Conservation (phyloP, 2,888 invertebrate genomes). For the Chalcosyrphus nemorum region DNA sequence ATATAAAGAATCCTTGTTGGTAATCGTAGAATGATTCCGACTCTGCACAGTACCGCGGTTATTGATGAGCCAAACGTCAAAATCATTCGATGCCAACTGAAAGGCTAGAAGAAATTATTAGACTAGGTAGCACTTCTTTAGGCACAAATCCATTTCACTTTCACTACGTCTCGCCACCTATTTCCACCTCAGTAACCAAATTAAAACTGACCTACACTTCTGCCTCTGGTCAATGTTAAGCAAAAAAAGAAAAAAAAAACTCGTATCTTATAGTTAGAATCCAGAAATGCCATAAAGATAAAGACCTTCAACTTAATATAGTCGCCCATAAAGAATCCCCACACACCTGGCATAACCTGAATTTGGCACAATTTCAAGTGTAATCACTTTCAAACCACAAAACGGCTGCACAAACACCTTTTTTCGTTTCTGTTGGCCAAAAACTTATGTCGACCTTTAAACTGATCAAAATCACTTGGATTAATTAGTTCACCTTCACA, state of each 20-base stretch:
- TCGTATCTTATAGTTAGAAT: background rate
- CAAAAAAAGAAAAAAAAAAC: too few relatives aligned
- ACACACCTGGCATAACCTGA: background rate
- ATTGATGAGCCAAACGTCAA: conserved; percentile 86
- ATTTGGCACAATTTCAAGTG: background rate
- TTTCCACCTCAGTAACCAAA: background rate
- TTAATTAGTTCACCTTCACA: conserved; percentile 5
- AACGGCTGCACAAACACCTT: background rate
- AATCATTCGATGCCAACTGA: conserved; percentile 78
- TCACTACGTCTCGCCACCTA: background rate
- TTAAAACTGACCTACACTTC: background rate
- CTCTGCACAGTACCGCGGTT: conserved; percentile 85
- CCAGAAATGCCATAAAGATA: background rate
- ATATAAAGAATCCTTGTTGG: conserved; percentile 83
- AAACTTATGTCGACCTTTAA: conserved; percentile 15
- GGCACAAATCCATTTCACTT: background rate
- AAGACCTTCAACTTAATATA: background rate
- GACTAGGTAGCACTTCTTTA: too few relatives aligned
- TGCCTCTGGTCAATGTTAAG: too few relatives aligned
- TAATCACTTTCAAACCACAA: conserved; percentile 26
- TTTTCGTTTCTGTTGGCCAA: too few relatives aligned
- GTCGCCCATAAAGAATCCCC: background rate
- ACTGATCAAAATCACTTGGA: conserved; percentile 19
- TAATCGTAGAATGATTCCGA: conserved; percentile 82
- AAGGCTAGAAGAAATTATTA: conserved; percentile 75